Base-by-base conservation (phyloP, 2,113 vertebrate species). In the Mastomys coucha region DNA sequence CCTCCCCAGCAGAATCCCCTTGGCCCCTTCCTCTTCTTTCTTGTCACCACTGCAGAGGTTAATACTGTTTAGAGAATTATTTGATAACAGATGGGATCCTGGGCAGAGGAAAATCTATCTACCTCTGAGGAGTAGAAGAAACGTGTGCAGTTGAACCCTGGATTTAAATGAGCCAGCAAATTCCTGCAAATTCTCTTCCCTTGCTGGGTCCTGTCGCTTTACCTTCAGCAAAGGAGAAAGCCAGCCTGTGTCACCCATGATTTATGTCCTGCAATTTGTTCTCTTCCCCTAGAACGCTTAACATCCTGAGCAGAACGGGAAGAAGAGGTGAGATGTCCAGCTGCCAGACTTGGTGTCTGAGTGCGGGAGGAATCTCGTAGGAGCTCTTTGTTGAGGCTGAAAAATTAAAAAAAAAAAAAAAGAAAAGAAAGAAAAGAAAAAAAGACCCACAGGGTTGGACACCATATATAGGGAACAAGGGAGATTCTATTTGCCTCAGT, bases 91-190 rank as follows among this genome's bases (percentile, higher is more conserved):
- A 96, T 87, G 87, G 36, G 90, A 93, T 93, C 96, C 69, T 0
- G 1, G 60, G 86, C 56, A 92, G 77, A 96, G 91, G 63, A 80
- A 94, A 91, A 95, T 91, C 39, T 92, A 93, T 95, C 86, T 91
- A 81, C 58, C 82, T 95, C 97, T 82, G 94, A 94, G 78, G 88
- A 39, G 73, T 36, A 92, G 77, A 67, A 92, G 81, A 89, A 95
- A 95, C 53, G 45, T 84, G 60, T 73, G 69, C 67, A 36, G 92
- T 93, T 93, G 92, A 95, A 94, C 92, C 88, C 78, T 92, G 81
- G 70, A 72, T 91, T 95, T 85, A 96, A 97, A 97, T 97, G 91
- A 97, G 86, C 86, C 90, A 96, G 85, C 92, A 97, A 97, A 95
- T 93, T 91, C 42, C 56, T 94, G 91, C 93, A 95, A 92, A 96